Evolutionary conservation across 1,140 invertebrate species (phyloP), one percentile per base, ranked within the genome.

Genomic region (Bradysia coprophila): DNA sequence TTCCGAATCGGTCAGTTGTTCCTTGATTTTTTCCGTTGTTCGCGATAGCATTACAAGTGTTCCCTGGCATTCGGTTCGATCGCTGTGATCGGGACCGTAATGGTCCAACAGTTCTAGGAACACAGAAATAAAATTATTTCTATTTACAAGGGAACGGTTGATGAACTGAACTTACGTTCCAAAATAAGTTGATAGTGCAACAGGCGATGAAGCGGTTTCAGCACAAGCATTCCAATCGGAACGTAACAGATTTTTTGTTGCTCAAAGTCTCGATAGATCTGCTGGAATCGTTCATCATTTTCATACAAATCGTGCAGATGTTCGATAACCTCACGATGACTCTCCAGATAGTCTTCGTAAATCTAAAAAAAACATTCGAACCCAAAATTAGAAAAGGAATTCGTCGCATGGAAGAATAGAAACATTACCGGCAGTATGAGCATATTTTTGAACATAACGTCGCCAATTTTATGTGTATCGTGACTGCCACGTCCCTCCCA

Each of bases 191-290:
- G 75, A 61, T 92, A 92, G 61, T 93, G 88, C 22, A 92, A 65
- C 36, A 94, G 62, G 42, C 90, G 69, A 64, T 94, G 88, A 34
- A 91, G 67, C 28, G 92, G 91, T 55, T 91, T 89, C 40, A 95
- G 64, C 20, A 94, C 67, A 53, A 95, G 82, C 21, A 78, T 76
- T 13, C 81, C 83, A 28, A 95, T 67, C 38, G 91, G 90, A 42
- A 95, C 66, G 55, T 86, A 87, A 53, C 83, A 87, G 33, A 88
- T 72, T 64, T 81, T 81, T 53, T 87, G 79, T 32, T 74, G 70
- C 56, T 93, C 88, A 62, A 92, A 89, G 34, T 88, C 82, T 31
- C 77, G 68, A 55, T 85, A 89, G 5, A 84, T 54, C 49, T 79
- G 73, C 49, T 88, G 81, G 62, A 91, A 89, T 21, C 71, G 67